Percentiles rank a stretch among this genome's conserved stretches.
These are phyloP conservation scores for Nothobranchius furzeri DNA, from an alignment of 2,113 vertebrate genomes.

Conservation along the genomic window DNA sequence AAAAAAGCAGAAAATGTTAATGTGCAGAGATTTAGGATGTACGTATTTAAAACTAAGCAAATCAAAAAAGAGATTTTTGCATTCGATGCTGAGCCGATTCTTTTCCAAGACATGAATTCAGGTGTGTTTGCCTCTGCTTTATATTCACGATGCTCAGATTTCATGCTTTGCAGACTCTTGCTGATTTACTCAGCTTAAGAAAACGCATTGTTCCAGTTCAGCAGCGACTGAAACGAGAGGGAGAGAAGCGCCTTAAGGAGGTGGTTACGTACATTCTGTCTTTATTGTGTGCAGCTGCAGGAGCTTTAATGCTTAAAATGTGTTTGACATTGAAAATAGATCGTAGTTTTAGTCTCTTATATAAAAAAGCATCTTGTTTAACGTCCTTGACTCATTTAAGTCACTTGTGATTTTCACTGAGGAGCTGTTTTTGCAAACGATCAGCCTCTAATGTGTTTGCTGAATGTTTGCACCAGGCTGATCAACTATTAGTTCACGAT, in stretches of 20 bases:
- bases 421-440: constrained; percentile 9
- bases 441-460: constrained; percentile 12
- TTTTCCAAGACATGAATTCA: constrained; percentile 30
- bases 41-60: constrained; percentile 1
- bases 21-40: neutral
- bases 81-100: neutral
- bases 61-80: neutral
- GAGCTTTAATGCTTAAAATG: constrained; percentile 6
- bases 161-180: constrained; percentile 16
- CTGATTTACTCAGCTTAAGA: constrained; percentile 34
- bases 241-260: neutral
- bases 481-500: constrained; percentile 30
- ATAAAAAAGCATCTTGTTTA: neutral
- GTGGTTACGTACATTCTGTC: neutral
- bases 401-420: constrained; percentile 13
- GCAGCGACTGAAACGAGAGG: neutral
- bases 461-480: constrained; percentile 1
- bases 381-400: neutral
- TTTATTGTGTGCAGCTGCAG: neutral
- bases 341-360: constrained; percentile 4
- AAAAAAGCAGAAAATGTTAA: neutral
- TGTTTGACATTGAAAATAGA: constrained; percentile 23
- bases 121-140: constrained; percentile 1
- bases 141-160: constrained; percentile 13
- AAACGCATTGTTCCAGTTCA: constrained; percentile 22